Percentiles rank a stretch among this genome's conserved stretches.
These are phyloP conservation scores for Cryptocheilus praepositus DNA, from an alignment of 2,888 invertebrate species.

Conservation along the genomic window DNA sequence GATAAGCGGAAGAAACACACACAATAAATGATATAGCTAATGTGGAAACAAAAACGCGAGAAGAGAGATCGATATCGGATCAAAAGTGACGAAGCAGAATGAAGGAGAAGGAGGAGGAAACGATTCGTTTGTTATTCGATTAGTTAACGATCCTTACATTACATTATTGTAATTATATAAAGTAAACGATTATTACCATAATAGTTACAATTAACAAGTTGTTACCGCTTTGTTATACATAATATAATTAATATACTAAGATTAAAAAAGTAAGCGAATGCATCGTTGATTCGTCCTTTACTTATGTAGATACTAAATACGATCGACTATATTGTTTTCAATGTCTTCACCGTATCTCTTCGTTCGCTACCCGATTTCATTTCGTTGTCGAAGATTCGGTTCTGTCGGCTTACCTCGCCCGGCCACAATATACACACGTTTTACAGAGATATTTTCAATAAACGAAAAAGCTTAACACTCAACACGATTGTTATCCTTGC, in stretches of 20 bases:
- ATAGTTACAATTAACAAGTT: conserved; percentile 74
- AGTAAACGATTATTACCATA: conserved; percentile 72
- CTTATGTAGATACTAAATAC: conserved; percentile 62
- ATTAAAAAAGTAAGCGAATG: conserved; percentile 69
- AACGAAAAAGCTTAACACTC: conserved; percentile 71
- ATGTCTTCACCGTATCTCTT: conserved; percentile 64
- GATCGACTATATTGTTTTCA: conserved; percentile 65
- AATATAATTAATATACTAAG: conserved; percentile 73
- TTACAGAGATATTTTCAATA: conserved; percentile 73
- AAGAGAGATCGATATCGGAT: conserved; percentile 55
- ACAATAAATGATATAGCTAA: conserved; percentile 52
- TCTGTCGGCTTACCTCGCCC: conserved; percentile 69
- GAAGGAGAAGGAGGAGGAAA: conserved; percentile 51
- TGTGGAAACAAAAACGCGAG: conserved; percentile 41
- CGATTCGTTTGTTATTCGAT: conserved; percentile 68
- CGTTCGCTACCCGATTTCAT: conserved; percentile 63
- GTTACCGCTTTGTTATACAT: conserved; percentile 75
- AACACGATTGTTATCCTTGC: conserved; percentile 57
- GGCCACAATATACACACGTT: conserved; percentile 70
- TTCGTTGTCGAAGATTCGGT: conserved; percentile 64
- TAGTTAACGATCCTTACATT: conserved; percentile 71
- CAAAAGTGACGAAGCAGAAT: conserved; percentile 41
- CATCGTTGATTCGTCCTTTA: conserved; percentile 72
- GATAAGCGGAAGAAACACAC: conserved; percentile 36
- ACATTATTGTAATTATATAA: conserved; percentile 73